These are phyloP conservation scores for Solenopsis fugax DNA, from an alignment of 1,140 invertebrate species.

Conservation along the genomic window DNA sequence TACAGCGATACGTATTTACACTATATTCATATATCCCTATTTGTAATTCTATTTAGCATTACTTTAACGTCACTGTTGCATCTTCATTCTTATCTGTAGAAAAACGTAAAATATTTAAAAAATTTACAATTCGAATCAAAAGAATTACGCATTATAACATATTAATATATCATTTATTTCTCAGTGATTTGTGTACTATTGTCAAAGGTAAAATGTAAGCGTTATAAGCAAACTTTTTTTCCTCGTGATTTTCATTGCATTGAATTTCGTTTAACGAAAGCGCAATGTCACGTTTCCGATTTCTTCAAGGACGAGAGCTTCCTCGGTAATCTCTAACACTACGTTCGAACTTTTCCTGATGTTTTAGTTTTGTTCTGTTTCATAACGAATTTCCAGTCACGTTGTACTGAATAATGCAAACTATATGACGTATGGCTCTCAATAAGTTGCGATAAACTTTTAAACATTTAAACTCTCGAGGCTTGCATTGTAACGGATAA, in stretches of 20 bases:
- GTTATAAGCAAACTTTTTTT: not conserved
- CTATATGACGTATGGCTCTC: conserved; percentile 50
- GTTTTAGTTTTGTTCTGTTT: conserved; percentile 28
- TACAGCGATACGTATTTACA: not conserved
- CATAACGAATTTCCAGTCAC: not conserved
- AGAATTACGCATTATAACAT: not conserved
- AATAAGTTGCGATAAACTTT: conserved; percentile 71
- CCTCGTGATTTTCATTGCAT: not conserved
- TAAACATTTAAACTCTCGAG: conserved; percentile 64
- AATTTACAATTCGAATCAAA: not conserved
- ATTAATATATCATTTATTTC: not conserved
- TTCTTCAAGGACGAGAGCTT: not conserved
- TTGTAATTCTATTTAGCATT: not conserved
- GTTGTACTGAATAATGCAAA: conserved; percentile 70
- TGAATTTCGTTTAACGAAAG: not conserved
- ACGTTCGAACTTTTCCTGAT: not conserved
- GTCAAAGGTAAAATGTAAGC: not conserved
- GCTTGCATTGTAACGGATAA: not conserved
- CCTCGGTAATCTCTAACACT: not conserved
- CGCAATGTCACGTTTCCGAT: not conserved
- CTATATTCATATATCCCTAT: not conserved
- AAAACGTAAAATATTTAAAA: not conserved
- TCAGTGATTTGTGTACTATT: not conserved
- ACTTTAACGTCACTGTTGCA: not conserved
- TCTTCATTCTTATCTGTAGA: not conserved